Evolutionary conservation across 2,113 vertebrate species (phyloP), one percentile per base, ranked within the genome.

Genomic region (Oryzias celebensis): DNA sequence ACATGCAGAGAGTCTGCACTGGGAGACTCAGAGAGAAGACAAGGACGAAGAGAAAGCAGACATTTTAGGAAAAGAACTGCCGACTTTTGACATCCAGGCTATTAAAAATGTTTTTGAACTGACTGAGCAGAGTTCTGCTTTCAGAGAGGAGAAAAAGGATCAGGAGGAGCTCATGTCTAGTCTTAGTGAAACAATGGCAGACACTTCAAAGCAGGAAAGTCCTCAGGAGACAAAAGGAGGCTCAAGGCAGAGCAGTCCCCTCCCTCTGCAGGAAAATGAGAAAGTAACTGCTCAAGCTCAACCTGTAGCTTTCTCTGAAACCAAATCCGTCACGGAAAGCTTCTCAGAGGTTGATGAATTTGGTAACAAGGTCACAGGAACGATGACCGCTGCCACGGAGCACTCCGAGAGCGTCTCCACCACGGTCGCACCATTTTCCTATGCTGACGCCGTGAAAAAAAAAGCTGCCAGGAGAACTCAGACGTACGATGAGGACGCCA

Each of bases 401-500:
- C 85, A 85, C 74, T 87, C 89, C 2, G 85, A 92, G 62, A 87
- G 81, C 1, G 28, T 77, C 42, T 87, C 86, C n/a, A 67, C 88
- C 8, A 85, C 88, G 51, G 87, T 60, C 22, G 84, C 68, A 13
- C 92, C 94, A 5, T 94, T 94, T 13, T 95, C 94, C 13, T 96
- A 96, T 5, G 94, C 95, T 58, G 94, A 96, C 48, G 93, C 93
- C 2, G 93, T 95, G 0, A 94, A 92, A 61, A 92, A 89, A 54
- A 94, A 93, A 28, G 86, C 91, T 12, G 59, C 72, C 23, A 92
- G 80, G 24, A 82, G 75, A 58, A 81, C 92, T 13, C 75, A 86
- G 43, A 73, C 74, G 0, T 79, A 63, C 0, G 88, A 90, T 7
- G 83, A 87, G 12, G 91, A 91, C 10, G 91, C 94, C 1, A 91